A percentile compares a stretch with the other conserved stretches of the same genome.
Evolutionary conservation across 2,888 invertebrate species (phyloP).

Genomic region (Perithous albicinctus): DNA sequence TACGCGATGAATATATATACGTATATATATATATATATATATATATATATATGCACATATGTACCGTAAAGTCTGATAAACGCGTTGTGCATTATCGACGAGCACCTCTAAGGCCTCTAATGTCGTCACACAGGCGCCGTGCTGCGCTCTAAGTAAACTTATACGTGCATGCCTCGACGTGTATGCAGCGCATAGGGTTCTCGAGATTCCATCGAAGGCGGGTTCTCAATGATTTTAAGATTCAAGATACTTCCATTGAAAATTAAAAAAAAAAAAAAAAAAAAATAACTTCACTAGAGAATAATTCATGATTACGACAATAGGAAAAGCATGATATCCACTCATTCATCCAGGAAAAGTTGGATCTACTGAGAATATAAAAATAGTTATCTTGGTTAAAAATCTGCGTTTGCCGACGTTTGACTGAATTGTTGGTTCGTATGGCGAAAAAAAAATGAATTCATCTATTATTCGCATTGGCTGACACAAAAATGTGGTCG

Average conservation of each 20-base stretch:
- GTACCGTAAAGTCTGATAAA: constrained; percentile 44
- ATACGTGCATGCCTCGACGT: constrained; percentile 23
- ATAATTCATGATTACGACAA: not conserved
- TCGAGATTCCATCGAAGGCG: constrained; percentile 7
- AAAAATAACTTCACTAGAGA: not conserved
- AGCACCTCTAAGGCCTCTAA: constrained; percentile 77
- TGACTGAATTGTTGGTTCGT: too few species aligned
- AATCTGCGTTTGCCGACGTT: too few species aligned
- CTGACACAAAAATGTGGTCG: too few species aligned
- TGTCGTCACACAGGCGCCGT: constrained; percentile 69
- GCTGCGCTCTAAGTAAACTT: constrained; percentile 26
- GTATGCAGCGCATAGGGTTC: constrained; percentile 14
- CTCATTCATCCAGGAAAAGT: too few species aligned
- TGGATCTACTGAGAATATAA: too few species aligned
- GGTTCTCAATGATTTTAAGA: not conserved
- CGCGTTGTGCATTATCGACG: constrained; percentile 76
- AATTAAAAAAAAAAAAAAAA: not conserved
- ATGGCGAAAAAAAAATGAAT: too few species aligned
- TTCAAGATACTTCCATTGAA: not conserved
- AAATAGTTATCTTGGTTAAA: too few species aligned
- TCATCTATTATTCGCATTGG: too few species aligned
- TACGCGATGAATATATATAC: not conserved
- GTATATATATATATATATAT: too few species aligned
- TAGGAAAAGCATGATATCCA: too few species aligned
- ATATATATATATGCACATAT: not conserved